Base-by-base conservation (phyloP, 2,113 vertebrate genomes). In the Syngnathus floridae region DNA sequence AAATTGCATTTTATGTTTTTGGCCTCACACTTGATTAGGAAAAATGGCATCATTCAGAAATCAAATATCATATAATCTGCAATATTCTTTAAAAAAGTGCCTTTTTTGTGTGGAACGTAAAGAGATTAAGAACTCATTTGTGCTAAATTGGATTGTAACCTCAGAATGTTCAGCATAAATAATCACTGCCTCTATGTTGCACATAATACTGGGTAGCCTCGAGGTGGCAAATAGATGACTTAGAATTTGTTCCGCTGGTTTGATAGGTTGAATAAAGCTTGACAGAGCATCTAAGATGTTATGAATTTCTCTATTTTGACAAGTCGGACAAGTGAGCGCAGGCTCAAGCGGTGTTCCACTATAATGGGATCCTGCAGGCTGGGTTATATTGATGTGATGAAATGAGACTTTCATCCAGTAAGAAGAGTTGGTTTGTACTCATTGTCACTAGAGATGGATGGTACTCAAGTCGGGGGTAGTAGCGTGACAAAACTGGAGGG, bases 311-410 rank as follows among this genome's bases (percentile, higher is more conserved):
- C n/a, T 52, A 65, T 63, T 79, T n/a, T 60, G 59, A 17, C n/a
- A 13, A 31, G 12, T 40, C 36, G 40, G 59, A 60, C 37, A 13
- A 26, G 38, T 61, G 66, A 68, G 67, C 43, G 38, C 64, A 66
- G 49, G 54, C 16, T 73, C 67, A 64, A 52, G 65, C 40, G 19
- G 35, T 61, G 45, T 43, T 66, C 14, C 26, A 5, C 66, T 78
- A 1, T 26, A 71, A 80, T 78, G 56, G 19, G 58, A 70, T 66
- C 57, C 66, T 75, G 73, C 70, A 74, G 56, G 68, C 62, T 75
- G 70, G 70, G 16, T 31, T 55, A 57, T 62, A 69, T 66, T 80
- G 77, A 82, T 37, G 17, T 74, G 69, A 82, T 81, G 68, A 35
- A 46, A 78, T 40, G 7, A 48, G 83, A 82, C 76, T 75, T 72